These are phyloP conservation scores for Synergus laeviventris DNA, from an alignment of 2,888 invertebrate genomes.

Conservation along the genomic window DNA sequence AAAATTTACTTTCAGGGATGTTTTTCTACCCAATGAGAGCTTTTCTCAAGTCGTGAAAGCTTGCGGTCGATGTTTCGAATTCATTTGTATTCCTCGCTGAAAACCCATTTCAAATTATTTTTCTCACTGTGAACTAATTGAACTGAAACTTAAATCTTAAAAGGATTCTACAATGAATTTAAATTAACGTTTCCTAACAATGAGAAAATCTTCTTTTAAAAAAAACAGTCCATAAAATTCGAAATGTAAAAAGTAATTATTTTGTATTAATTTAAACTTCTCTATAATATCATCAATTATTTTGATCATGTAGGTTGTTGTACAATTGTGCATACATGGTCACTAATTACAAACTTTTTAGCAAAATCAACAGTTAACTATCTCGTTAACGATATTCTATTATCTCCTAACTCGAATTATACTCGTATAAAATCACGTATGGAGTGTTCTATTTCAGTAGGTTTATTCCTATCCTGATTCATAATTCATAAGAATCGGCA, in stretches of 20 bases:
- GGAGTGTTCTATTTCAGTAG: constrained; percentile 7
- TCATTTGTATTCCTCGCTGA: constrained; percentile 34
- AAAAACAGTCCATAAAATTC: background rate
- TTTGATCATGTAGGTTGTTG: no score
- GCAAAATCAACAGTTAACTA: constrained; percentile 4
- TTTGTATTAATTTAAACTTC: background rate
- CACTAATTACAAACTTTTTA: background rate
- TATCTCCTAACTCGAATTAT: constrained; percentile 25
- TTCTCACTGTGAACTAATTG: constrained; percentile 36
- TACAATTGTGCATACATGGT: background rate
- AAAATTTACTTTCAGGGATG: constrained; percentile 21
- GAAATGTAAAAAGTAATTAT: background rate
- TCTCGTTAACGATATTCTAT: constrained; percentile 20
- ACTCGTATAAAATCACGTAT: background rate
- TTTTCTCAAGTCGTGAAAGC: constrained; percentile 21
- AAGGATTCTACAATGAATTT: constrained; percentile 16
- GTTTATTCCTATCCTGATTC: background rate
- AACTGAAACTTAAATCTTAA: constrained; percentile 9
- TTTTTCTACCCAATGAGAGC: constrained; percentile 22
- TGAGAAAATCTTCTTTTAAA: background rate
- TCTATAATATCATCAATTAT: no score
- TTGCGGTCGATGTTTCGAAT: constrained; percentile 31
- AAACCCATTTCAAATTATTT: constrained; percentile 38
- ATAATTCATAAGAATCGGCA: background rate
- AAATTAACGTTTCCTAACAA: constrained; percentile 7